phyloP scores from a whole-genome alignment of 2,888 invertebrate genomes.

The Sericinus montela region DNA sequence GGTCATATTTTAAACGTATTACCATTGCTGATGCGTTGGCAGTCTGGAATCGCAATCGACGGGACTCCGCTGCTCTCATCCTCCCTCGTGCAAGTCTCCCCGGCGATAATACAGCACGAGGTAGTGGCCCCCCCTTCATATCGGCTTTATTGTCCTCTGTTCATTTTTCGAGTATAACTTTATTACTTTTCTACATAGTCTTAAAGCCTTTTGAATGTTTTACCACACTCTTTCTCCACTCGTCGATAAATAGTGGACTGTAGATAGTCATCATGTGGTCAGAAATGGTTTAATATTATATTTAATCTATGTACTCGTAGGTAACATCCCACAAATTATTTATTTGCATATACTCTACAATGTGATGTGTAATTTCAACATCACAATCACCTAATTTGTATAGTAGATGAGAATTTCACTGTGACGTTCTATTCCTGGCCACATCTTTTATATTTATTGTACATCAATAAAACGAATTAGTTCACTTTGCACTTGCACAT shows the following conservation, averaged over 20 bases:
- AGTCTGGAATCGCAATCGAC: constrained; percentile 55
- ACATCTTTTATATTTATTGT: too few relatives aligned
- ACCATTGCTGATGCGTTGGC: constrained; percentile 32
- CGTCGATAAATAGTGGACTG: background rate
- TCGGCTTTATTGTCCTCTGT: background rate
- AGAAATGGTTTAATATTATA: background rate
- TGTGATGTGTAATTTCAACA: too few relatives aligned
- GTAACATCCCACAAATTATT: too few relatives aligned
- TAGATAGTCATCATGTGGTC: background rate
- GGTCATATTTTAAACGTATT: background rate
- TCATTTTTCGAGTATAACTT: background rate
- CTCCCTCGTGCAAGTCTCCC: constrained; percentile 58
- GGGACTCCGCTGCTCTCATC: constrained; percentile 54
- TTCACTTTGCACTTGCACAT: too few relatives aligned
- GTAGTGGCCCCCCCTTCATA: constrained; percentile 33
- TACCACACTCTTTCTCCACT: background rate
- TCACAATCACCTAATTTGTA: too few relatives aligned
- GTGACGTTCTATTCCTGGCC: too few relatives aligned
- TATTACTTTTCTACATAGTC: too few relatives aligned
- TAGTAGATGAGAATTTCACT: too few relatives aligned
- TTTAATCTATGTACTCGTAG: too few relatives aligned
- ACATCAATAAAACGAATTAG: too few relatives aligned
- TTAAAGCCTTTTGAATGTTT: too few relatives aligned
- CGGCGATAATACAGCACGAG: constrained; percentile 55
- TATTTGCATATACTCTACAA: too few relatives aligned